A percentile compares a stretch with the other conserved stretches of the same genome.
Conservation (phyloP, 2,888 invertebrate species). For the Euproctis similis region DNA sequence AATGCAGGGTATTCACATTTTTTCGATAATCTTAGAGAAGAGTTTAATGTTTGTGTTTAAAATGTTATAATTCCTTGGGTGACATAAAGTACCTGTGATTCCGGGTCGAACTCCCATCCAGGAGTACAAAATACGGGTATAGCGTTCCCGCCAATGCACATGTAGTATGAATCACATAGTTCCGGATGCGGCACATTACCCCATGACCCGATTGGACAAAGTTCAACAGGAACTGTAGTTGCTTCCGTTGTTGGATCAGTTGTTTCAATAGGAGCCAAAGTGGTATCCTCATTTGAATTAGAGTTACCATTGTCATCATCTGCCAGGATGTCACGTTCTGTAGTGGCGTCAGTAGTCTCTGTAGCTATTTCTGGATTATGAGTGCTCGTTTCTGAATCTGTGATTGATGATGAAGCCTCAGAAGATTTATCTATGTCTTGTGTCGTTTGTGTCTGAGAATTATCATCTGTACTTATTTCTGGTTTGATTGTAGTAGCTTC, state of each 20-base stretch:
- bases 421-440: too few species aligned
- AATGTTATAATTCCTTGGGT: too few species aligned
- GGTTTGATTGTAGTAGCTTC: too few species aligned
- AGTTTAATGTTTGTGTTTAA: too few species aligned
- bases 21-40: too few species aligned
- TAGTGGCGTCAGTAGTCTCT: background rate
- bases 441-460: too few species aligned
- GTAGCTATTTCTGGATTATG: background rate
- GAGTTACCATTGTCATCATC: too few species aligned
- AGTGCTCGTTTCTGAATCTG: too few species aligned
- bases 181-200: constrained; percentile 30
- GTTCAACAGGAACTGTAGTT: background rate
- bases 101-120: constrained; percentile 32
- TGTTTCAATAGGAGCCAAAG: background rate
- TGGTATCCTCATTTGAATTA: background rate
- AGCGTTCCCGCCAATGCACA: constrained; percentile 33
- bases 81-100: constrained; percentile 6
- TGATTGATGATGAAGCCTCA: too few species aligned
- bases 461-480: too few species aligned
- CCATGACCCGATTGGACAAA: background rate
- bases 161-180: constrained; percentile 34
- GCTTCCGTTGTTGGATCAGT: background rate
- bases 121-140: constrained; percentile 26
- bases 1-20: too few species aligned
- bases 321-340: background rate